Percentiles rank a stretch among this genome's conserved stretches.
Evolutionary conservation across 2,888 invertebrate species (phyloP).

Genomic region (Artemia sinica): DNA sequence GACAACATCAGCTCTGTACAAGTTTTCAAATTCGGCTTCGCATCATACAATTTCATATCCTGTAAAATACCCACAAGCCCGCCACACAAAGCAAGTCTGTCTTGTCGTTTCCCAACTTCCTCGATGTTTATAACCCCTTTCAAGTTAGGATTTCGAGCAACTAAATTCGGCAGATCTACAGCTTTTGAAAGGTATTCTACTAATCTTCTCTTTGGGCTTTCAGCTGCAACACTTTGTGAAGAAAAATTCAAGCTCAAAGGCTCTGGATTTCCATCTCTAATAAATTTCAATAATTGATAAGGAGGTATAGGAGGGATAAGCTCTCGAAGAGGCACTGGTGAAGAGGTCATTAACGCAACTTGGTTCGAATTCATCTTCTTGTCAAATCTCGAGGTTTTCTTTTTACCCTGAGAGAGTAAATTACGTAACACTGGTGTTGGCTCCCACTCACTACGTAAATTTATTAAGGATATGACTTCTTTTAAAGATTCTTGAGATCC

Average conservation of each 20-base stretch:
- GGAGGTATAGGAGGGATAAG: background rate
- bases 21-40: slow-evolving; percentile 57
- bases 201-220: background rate
- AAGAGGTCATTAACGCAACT: background rate
- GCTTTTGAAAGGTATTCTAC: slow-evolving; percentile 17
- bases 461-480: background rate
- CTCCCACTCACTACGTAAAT: background rate
- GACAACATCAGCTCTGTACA: slow-evolving; percentile 56
- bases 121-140: slow-evolving; percentile 38
- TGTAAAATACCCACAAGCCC: slow-evolving; percentile 55
- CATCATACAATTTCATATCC: slow-evolving; percentile 48
- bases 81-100: slow-evolving; percentile 53
- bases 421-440: background rate
- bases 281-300: background rate
- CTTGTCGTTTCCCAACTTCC: slow-evolving; percentile 32
- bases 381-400: background rate
- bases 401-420: too few species aligned
- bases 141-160: slow-evolving; percentile 42
- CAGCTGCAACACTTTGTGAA: background rate
- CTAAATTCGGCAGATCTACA: slow-evolving; percentile 43
- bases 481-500: slow-evolving; percentile 30
- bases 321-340: background rate
- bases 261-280: background rate
- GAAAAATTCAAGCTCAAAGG: slow-evolving; percentile 3
- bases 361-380: background rate